Base-by-base conservation (phyloP, 2,113 vertebrate genomes). In the Mungos mungo region DNA sequence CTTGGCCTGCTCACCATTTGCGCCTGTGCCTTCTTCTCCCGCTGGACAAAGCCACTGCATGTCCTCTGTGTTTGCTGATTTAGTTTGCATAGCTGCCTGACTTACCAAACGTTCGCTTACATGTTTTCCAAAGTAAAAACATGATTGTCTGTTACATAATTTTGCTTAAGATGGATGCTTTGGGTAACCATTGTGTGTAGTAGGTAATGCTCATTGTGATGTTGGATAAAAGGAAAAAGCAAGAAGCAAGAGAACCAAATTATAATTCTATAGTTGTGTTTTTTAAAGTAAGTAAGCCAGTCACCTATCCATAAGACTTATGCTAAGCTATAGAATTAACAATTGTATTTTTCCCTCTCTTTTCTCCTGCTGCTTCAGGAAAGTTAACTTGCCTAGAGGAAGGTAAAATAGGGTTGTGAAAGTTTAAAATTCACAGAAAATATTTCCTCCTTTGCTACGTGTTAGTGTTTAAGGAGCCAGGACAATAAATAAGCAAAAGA, bases 381-480 rank as follows among this genome's bases (percentile, higher is more conserved):
- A 72, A 54, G 29, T 41, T 95, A 41, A 93, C 23, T 94, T 94
- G 33, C 27, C 31, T n/a, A 76, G 50, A 60, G 71, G 92, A 94
- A 38, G 50, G 31, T 29, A 60, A 77, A 79, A 57, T 87, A 87
- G 35, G 86, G 9, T 85, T 60, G 19, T 3, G 38, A 47, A 45
- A n/a, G 18, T 83, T 90, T 93, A 63, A 74, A 69, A 94, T 77
- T 33, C 29, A 66, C 57, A 68, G 65, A 74, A 96, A 88, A 31
- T 54, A 68, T 54, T 76, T 94, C 18, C 11, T 88, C 8, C 33
- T 88, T 84, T 82, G 38, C 54, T 90, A 65, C 82, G 45, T 65
- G 52, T 47, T 91, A 84, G 63, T 80, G 31, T 94, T 93, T 96
- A 92, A 83, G 94, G 81, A 66, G 21, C 85, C 23, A 35, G 19